Evolutionary conservation across 2,888 invertebrate species (phyloP), one percentile per base, ranked within the genome.

Genomic region (Graphium colonna): DNA sequence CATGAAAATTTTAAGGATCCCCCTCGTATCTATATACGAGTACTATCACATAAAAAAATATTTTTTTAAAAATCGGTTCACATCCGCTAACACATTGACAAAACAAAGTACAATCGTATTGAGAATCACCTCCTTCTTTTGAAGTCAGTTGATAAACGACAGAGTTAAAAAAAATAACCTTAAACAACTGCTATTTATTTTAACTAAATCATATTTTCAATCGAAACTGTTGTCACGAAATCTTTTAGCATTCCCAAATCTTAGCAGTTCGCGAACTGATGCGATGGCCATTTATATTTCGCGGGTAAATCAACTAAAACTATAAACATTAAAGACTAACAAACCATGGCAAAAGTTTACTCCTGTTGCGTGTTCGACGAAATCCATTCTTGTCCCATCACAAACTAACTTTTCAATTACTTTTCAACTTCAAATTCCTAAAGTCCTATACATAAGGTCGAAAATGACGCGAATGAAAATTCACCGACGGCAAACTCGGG

Each of bases 271-370:
- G 10, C 21, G 4, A 28, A n/a, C 15, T 26, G 12, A 7, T 36
- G 36, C 12, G 15, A 26, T 18, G 10, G 26, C n/a, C 46, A 44
- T 38, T 26, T 55, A 47, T 33, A 38, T 33, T 40, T 55, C 59
- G 57, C 51, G 54, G 58, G 68, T 62, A 73, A 74, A 75, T 73
- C 67, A 75, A 71, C 71, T 68, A 69, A 76, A 81, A 79, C 79
- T 77, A 65, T 63, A 71, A 77, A 72, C 70, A 75, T 74, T 69
- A 79, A 55, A 79, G 74, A 83, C 78, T 82, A 81, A 80, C 82
- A 84, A 83, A 82, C 81, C 81, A 70, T 83, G 76, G 78, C 83
- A 77, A 77, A 85, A 83, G 78, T 83, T 83, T 77, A 53, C 78
- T 82, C 76, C 76, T 79, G 79, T 84, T 82, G 84, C 86, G 82